phyloP scores from a whole-genome alignment of 1,140 invertebrate genomes.

The Scaptomyza montana region DNA sequence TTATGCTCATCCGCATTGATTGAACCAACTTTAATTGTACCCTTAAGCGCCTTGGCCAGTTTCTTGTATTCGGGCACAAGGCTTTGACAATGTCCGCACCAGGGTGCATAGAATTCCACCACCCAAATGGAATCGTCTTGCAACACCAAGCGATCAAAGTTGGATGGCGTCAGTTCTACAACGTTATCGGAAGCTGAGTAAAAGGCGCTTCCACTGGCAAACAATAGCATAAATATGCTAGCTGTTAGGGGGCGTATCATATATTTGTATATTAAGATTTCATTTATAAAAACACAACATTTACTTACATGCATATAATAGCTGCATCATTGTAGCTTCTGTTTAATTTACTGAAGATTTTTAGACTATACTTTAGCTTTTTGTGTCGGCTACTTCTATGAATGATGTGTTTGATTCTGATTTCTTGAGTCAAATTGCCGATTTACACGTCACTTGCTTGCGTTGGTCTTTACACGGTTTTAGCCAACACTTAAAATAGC shows the following conservation, averaged over 20 bases:
- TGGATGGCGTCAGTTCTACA: constrained; percentile 94
- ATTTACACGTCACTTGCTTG: constrained; percentile 46
- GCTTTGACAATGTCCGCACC: constrained; percentile 94
- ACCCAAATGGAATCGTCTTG: constrained; percentile 95
- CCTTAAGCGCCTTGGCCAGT: constrained; percentile 94
- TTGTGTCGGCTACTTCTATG: not conserved
- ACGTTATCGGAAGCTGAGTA: constrained; percentile 94
- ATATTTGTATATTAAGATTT: constrained; percentile 13
- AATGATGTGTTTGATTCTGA: constrained; percentile 3
- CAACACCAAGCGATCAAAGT: constrained; percentile 95
- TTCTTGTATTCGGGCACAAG: constrained; percentile 95
- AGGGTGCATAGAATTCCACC: constrained; percentile 95
- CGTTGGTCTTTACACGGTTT: not conserved
- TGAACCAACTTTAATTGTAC: constrained; percentile 95
- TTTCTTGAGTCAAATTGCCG: constrained; percentile 11
- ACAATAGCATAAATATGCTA: constrained; percentile 54
- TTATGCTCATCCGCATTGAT: constrained; percentile 96
- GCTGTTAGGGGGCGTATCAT: constrained; percentile 25
- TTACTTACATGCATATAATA: constrained; percentile 41
- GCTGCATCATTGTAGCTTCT: constrained; percentile 14
- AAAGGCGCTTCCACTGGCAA: constrained; percentile 85
- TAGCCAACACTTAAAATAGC: not conserved
- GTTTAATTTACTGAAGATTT: not conserved
- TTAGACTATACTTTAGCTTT: not conserved
- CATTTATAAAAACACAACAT: not conserved